Conservation (phyloP, 2,888 invertebrate genomes). For the Conus canariensis region DNA sequence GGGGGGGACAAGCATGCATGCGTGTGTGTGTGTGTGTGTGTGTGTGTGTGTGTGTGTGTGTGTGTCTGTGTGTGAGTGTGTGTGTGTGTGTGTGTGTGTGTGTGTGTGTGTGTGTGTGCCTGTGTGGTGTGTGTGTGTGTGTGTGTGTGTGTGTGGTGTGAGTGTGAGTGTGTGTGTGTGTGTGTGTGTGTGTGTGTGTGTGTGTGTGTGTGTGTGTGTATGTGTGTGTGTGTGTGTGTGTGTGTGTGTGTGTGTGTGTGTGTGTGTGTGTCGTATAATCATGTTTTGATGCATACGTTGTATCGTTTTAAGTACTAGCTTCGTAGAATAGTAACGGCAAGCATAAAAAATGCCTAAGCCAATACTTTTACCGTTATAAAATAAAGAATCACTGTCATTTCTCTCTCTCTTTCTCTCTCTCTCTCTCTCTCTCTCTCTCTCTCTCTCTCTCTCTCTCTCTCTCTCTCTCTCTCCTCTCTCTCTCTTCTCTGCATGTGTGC, state of each 20-base stretch:
- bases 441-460: too few species aligned
- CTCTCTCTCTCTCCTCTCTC: too few species aligned
- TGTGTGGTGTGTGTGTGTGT: not conserved
- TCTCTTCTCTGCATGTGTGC: not conserved
- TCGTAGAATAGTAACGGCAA: too few species aligned
- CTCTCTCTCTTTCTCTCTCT: too few species aligned
- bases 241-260: not conserved
- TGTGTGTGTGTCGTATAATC: not conserved
- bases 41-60: slow-evolving; percentile 10
- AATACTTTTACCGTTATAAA: too few species aligned
- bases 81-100: not conserved
- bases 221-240: not conserved
- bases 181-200: slow-evolving; percentile 9
- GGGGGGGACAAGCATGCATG: not conserved
- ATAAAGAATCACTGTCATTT: too few species aligned
- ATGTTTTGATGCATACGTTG: not conserved
- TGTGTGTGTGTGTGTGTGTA: not conserved
- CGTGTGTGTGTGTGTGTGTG: not conserved
- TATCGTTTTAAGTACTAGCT: not conserved
- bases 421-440: too few species aligned
- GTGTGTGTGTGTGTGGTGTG: not conserved
- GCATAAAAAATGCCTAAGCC: too few species aligned
- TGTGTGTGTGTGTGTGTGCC: not conserved
- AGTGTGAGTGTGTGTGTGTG: not conserved
- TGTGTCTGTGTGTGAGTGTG: slow-evolving; percentile 6